Evolutionary conservation across 2,113 vertebrate genomes (phyloP).

Genomic region (Mustela lutreola): DNA sequence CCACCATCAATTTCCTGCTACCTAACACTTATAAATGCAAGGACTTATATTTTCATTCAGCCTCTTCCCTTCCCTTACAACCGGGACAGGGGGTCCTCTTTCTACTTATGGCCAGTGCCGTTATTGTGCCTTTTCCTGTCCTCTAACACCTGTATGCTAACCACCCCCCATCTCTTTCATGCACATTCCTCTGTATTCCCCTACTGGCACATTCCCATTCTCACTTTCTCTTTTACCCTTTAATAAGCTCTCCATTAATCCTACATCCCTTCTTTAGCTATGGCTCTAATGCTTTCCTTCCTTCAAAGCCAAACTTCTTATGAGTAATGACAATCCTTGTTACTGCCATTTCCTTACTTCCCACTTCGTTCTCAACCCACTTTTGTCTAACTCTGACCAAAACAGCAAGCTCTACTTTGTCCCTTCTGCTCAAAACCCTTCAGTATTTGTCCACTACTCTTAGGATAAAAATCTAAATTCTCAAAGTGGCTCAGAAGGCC

Average conservation of each 20-base stretch:
- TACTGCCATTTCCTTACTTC: background rate
- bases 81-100: background rate
- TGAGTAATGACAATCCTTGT: background rate
- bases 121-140: background rate
- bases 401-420: background rate
- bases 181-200: background rate
- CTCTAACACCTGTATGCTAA: background rate
- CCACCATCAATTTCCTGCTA: background rate
- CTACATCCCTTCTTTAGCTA: background rate
- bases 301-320: background rate
- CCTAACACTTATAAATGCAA: background rate
- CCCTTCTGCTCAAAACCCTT: background rate
- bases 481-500: background rate
- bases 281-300: background rate
- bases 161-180: background rate
- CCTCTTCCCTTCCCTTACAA: background rate
- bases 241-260: background rate
- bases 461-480: background rate
- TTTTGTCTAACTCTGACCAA: background rate
- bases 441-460: background rate
- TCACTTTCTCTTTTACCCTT: slow-evolving; percentile 23
- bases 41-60: background rate
- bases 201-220: background rate
- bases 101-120: background rate
- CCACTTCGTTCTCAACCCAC: background rate